Base-by-base conservation (phyloP, 2,888 invertebrate species). In the Pseudeuparius sepicola region DNA sequence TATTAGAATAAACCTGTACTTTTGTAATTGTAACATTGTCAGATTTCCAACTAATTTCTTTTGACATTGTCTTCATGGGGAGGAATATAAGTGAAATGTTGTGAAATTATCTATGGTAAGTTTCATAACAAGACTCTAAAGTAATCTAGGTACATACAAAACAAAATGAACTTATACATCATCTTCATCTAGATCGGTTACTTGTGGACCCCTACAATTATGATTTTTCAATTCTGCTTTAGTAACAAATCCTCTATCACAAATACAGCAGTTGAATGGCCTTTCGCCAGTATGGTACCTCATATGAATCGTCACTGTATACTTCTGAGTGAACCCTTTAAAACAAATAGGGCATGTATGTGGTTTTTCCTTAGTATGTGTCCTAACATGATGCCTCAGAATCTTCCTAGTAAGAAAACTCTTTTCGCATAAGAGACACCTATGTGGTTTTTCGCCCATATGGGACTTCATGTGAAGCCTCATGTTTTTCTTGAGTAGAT, bases 311-410 rank as follows among this genome's bases (percentile, higher is more conserved):
- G 65, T 68, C 5, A 70, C 53, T 2, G 67, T 65, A 3, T 67
- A 64, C 13, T 65, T 59, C 46, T 71, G 70, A 1, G 68, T 65
- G 47, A 70, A 71, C 2, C 64, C 58, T 44, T 66, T 69, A 2
- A 58, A 59, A 37, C 70, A 70, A 32, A 63, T 55, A 24, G 63
- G 60, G 24, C 55, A 55, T 15, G 39, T 38, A 32, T 47, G 51
- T 10, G 52, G 55, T 36, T 47, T 50, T 26, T 49, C 50, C 24
- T 49, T 50, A 5, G 53, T 50, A 28, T 54, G 55, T 2, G 47
- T 46, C 10, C 53, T 40, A 9, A 38, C 35, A 31, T 54, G 54
- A 17, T 42, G 40, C 4, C 37, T 25, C 12, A 52, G 29, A 4
- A 42, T 38, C 60, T 57, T 49, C 64, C 39, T 46, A 14, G 43